Conservation (phyloP, 2,888 invertebrate genomes). For the Hemistola chrysoprasaria region DNA sequence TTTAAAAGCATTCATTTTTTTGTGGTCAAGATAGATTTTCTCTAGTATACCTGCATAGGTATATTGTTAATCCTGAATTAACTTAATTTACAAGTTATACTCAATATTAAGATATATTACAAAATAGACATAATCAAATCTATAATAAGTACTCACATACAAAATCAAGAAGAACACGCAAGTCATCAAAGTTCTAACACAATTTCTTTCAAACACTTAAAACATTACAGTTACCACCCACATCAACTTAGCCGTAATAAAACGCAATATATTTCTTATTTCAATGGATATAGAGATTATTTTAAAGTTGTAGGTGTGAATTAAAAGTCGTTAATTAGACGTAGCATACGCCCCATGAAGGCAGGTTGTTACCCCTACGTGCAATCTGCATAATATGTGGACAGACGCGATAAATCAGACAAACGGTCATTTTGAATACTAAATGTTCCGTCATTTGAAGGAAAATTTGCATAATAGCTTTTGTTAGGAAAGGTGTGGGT, state of each 20-base stretch:
- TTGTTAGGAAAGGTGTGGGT: too few relatives aligned
- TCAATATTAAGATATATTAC: too few relatives aligned
- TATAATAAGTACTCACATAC: constrained; percentile 1
- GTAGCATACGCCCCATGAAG: constrained; percentile 26
- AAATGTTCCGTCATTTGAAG: too few relatives aligned
- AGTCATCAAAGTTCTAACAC: constrained; percentile 23
- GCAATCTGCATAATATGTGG: constrained; percentile 11
- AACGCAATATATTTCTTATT: constrained; percentile 8
- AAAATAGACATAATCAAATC: constrained; percentile 37
- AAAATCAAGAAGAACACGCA: constrained; percentile 2
- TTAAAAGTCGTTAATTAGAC: constrained; percentile 28
- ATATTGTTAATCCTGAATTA: too few relatives aligned
- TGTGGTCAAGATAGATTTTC: too few relatives aligned
- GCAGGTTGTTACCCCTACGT: constrained; percentile 11
- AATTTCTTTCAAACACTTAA: constrained; percentile 25
- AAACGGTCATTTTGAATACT: too few relatives aligned
- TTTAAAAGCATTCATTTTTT: too few relatives aligned
- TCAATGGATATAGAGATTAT: background rate
- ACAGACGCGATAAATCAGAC: background rate
- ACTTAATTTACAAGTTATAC: too few relatives aligned
- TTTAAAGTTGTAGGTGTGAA: constrained; percentile 7
- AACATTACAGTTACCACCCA: constrained; percentile 29
- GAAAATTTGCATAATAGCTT: too few relatives aligned
- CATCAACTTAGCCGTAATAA: constrained; percentile 7
- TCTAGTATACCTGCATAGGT: too few relatives aligned